Base-by-base conservation (phyloP, 2,113 vertebrate species). In the Carassius auratus region DNA sequence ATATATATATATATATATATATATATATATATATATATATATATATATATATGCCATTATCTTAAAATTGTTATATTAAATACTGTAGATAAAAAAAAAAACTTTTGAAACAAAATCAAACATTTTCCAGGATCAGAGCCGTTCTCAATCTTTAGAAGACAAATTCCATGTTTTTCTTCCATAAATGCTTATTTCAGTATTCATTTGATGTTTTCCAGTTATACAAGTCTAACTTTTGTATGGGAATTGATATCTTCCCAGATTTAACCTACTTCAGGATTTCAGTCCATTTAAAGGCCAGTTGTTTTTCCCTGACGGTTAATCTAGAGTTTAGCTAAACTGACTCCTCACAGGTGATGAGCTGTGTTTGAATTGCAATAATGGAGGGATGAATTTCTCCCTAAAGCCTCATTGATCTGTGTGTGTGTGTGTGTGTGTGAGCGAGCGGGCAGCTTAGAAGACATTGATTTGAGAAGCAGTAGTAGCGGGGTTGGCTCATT, bases 351-450 rank as follows among this genome's bases (percentile, higher is more conserved):
- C 84, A 64, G 55, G 84, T 83, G 84, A 88, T 88, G 75, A 86
- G 71, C 66, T 83, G 80, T 78, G 79, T 86, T 83, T 66, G n/a
- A 86, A 75, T 86, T 33, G 57, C 87, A 80, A 59, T 85, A 76
- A 80, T 84, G 75, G 73, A 48, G 80, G 83, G 86, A 85, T 85
- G 64, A 89, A 85, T 84, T 86, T 86, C 68, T 84, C 86, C 57
- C 74, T 59, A 42, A 85, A 83, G 83, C 64, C 74, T 68, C 85
- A 87, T 89, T 86, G 86, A 89, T 87, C 84, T 48, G 61, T 52
- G 13, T 52, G 50, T 52, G 50, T 52, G 13, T 50, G 48, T 52
- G 50, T 52, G 50, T 52, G 13, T 14, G 50, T 4, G 13, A 1
- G 50, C 3, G 13, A 8, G 50, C 3, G 3, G 45, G 50, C 4